Conservation (phyloP, 1,140 invertebrate genomes). For the Asobara japonica region DNA sequence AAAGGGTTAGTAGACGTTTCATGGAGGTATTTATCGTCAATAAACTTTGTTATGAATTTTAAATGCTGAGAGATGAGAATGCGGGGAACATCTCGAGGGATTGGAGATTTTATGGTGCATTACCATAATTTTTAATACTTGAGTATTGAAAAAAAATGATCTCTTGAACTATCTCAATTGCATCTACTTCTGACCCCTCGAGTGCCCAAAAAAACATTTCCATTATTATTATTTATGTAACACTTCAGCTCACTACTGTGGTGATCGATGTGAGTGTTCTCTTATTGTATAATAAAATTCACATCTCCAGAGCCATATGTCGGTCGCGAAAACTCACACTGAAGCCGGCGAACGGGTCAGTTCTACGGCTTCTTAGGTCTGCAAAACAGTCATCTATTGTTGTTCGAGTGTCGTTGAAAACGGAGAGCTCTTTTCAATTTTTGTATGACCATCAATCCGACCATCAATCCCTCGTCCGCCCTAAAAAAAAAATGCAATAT, state of each 20-base stretch:
- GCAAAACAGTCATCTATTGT: too few relatives aligned
- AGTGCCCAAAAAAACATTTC: not conserved
- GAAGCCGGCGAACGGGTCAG: not conserved
- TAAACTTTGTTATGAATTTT: not conserved
- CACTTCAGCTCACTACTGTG: not conserved
- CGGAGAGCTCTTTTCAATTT: too few relatives aligned
- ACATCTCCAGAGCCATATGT: not conserved
- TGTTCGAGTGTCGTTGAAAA: too few relatives aligned
- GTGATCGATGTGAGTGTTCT: not conserved
- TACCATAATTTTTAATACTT: not conserved
- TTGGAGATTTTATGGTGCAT: not conserved
- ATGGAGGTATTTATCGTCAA: not conserved
- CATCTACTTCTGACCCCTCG: not conserved
- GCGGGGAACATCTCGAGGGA: not conserved
- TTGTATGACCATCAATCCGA: too few relatives aligned
- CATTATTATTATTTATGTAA: not conserved
- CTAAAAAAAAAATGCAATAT: not conserved
- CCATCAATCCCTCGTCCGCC: not conserved
- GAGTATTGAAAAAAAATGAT: not conserved
- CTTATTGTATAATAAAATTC: conserved; percentile 1
- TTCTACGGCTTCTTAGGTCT: not conserved
- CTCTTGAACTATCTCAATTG: not conserved
- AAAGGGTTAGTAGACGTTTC: not conserved
- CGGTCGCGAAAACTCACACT: not conserved
- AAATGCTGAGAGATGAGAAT: not conserved